phyloP scores from a whole-genome alignment of 2,888 invertebrate genomes.

The Dasypolia templi region DNA sequence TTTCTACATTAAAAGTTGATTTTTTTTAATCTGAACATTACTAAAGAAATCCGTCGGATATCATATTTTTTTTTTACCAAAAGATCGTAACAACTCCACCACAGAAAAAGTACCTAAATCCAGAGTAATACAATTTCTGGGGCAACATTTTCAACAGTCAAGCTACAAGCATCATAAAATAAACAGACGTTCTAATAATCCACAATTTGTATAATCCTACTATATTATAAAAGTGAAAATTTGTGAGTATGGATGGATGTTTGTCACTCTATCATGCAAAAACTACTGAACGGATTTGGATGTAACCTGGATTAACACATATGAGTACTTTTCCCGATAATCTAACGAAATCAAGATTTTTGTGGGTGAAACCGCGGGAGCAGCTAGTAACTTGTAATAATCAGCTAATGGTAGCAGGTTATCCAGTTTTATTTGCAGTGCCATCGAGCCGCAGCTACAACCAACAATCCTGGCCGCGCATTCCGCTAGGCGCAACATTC shows the following conservation, averaged over 20 bases:
- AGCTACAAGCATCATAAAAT: background rate
- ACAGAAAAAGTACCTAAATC: background rate
- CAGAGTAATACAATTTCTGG: background rate
- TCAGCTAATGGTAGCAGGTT: conserved; percentile 82
- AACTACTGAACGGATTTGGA: too few relatives aligned
- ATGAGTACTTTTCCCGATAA: too few relatives aligned
- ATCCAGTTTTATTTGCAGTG: conserved; percentile 79
- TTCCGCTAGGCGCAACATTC: conserved; percentile 29
- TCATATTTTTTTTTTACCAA: background rate
- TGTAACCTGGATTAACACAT: too few relatives aligned
- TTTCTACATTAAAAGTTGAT: too few relatives aligned
- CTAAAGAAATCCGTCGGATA: background rate
- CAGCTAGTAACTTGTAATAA: too few relatives aligned
- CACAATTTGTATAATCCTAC: background rate
- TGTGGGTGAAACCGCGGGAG: too few relatives aligned
- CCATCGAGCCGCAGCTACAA: conserved; percentile 72
- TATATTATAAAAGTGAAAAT: too few relatives aligned
- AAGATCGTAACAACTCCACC: background rate
- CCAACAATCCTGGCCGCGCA: conserved; percentile 54
- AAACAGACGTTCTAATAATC: conserved; percentile 6
- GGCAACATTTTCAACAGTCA: background rate
- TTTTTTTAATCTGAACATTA: background rate
- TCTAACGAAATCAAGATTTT: too few relatives aligned
- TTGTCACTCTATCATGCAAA: too few relatives aligned
- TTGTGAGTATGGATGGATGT: too few relatives aligned